Evolutionary conservation across 1,140 invertebrate genomes (phyloP).

Genomic region (Trinorchestia longiramus): DNA sequence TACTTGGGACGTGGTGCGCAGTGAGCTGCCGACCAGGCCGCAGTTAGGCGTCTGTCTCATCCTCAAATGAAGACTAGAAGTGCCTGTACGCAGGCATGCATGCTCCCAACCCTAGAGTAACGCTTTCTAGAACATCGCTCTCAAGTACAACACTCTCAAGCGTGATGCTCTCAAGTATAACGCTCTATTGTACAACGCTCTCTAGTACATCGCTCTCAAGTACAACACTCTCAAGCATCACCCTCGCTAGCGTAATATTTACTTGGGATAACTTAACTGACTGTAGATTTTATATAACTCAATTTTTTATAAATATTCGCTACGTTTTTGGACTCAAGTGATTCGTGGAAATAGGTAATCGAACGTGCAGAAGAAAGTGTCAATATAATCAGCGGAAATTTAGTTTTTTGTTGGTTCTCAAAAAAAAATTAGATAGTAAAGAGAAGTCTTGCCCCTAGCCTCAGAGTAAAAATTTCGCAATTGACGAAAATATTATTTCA

Average conservation of each 20-base stretch:
- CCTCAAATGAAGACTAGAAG: not conserved
- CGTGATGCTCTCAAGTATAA: too few species aligned
- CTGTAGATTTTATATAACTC: not conserved
- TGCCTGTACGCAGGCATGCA: not conserved
- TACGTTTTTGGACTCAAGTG: not conserved
- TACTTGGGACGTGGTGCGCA: not conserved
- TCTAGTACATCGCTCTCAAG: not conserved
- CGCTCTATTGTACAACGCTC: too few species aligned
- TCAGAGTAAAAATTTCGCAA: too few species aligned
- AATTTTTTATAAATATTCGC: not conserved
- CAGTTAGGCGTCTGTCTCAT: slow-evolving; percentile 6
- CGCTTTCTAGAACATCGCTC: too few species aligned
- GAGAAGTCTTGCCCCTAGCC: too few species aligned
- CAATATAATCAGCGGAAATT: not conserved
- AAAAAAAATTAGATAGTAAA: too few species aligned
- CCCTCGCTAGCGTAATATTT: too few species aligned
- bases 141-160: not conserved
- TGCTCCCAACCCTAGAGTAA: not conserved
- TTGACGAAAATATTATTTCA: too few species aligned
- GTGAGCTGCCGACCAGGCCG: not conserved
- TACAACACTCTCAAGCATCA: not conserved
- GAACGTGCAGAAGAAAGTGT: not conserved
- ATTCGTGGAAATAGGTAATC: not conserved
- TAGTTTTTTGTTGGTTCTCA: too few species aligned
- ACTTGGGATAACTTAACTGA: too few species aligned